Base-by-base conservation (phyloP, 2,113 vertebrate species). In the Pseudonaja textilis region DNA sequence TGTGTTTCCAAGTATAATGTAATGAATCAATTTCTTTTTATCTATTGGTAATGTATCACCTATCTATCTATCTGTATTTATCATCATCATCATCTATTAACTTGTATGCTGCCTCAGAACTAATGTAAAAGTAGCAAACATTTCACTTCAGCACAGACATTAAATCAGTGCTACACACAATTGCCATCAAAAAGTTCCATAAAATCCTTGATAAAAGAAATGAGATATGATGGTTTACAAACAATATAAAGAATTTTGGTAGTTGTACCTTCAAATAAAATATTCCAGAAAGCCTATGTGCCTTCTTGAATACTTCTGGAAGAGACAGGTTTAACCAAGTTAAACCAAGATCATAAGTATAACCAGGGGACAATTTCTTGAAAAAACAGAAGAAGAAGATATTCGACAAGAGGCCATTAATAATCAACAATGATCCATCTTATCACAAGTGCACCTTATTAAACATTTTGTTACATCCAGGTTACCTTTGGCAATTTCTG, bases 401-500 rank as follows among this genome's bases (percentile, higher is more conserved):
- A 42, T 8, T 92, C 1, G 20, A 23, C 39, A 39, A 29, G 50
- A 20, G 14, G 55, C 45, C n/a, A 29, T 61, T 52, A 39, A 86
- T 85, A 50, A 45, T 85, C 11, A 85, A 25, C 74, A 39, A 8
- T 39, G 52, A 61, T 64, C 4, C 42, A 39, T 86, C 86, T 90
- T 93, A 90, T 59, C 86, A 29, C 55, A 23, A 8, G 45, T 61
- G 22, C 56, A 93, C n/a, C 74, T 52, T 87, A 42, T 93, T 85
- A 87, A 87, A 64, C 47, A 54, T 89, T 52, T 74, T 86, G 55
- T 56, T 90, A 18, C 88, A 34, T 52, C 81, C 89, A 90, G 18
- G 23, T 87, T 93, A 85, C 74, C 47, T 52, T 52, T 86, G 88
- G 81, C 55, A 87, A 61, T 90, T 87, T 90, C 89, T 89, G 45